Percentiles rank a stretch among this genome's conserved stretches.
Conservation (phyloP, 2,113 vertebrate genomes). For the Diadophis punctatus region DNA sequence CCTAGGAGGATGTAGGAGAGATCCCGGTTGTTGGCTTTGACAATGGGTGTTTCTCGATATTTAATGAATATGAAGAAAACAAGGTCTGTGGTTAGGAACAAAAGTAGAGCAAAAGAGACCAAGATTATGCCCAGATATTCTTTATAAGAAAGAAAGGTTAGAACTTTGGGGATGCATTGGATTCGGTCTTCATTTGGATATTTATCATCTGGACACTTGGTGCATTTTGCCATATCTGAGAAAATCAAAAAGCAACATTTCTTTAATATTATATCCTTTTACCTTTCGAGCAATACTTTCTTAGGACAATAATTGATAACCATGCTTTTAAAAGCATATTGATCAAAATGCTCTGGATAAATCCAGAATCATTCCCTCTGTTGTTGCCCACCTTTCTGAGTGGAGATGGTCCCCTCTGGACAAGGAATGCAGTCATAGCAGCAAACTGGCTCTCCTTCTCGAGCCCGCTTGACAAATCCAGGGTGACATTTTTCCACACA, state of each 20-base stretch:
- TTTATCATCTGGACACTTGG: not conserved
- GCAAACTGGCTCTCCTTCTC: not conserved
- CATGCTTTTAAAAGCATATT: not conserved
- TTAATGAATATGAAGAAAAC: not conserved
- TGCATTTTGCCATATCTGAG: not conserved
- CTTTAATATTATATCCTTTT: not conserved
- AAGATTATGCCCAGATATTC: not conserved
- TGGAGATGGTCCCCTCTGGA: not conserved
- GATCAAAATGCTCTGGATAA: not conserved
- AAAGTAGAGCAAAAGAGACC: not conserved
- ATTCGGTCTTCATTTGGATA: not conserved
- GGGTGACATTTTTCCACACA: not conserved
- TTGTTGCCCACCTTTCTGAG: not conserved
- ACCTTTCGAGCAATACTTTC: not conserved
- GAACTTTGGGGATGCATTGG: not conserved
- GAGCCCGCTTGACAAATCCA: not conserved
- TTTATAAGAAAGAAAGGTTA: not conserved
- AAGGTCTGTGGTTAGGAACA: not conserved
- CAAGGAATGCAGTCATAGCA: not conserved
- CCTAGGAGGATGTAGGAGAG: not conserved
- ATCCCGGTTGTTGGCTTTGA: not conserved
- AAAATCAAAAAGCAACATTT: not conserved
- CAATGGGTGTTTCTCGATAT: not conserved
- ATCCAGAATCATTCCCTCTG: not conserved
- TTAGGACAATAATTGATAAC: not conserved